Evolutionary conservation across 1,140 invertebrate species (phyloP).

Genomic region (Drosophila pandora): DNA sequence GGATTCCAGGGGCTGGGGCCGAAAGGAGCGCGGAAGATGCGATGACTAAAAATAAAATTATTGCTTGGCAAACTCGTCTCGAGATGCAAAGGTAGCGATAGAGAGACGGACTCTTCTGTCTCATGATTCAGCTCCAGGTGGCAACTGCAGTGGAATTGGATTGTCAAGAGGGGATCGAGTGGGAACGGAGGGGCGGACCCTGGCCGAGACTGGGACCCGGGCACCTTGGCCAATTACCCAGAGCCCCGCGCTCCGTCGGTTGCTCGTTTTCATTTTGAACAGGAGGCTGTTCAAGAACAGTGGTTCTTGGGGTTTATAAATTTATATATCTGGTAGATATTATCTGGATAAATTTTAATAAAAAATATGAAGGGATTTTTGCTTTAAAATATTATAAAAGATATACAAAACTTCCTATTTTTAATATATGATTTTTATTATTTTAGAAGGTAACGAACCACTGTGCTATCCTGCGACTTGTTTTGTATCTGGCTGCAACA

Average conservation of each 20-base stretch:
- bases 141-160: constrained; percentile 33
- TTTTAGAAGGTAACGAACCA: background rate
- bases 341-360: background rate
- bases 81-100: constrained; percentile 72
- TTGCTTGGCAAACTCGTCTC: constrained; percentile 76
- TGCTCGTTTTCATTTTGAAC: background rate
- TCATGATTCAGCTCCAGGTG: constrained; percentile 34
- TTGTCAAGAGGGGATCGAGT: background rate
- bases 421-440: too few relatives aligned
- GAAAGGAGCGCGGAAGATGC: constrained; percentile 37
- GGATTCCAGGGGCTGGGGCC: constrained; percentile 9
- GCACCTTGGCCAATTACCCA: constrained; percentile 56
- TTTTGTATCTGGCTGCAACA: constrained; percentile 69
- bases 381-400: too few relatives aligned
- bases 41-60: constrained; percentile 80
- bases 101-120: constrained; percentile 28
- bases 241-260: constrained; percentile 13
- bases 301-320: background rate
- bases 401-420: too few relatives aligned
- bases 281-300: constrained; percentile 13
- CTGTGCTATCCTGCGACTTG: constrained; percentile 28
- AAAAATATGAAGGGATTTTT: too few relatives aligned
- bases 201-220: constrained; percentile 34
- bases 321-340: background rate
- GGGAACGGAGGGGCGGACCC: constrained; percentile 2